A percentile compares a stretch with the other conserved stretches of the same genome.
phyloP scores from a whole-genome alignment of 2,113 vertebrate genomes.

The Mystacornis crossleyi region DNA sequence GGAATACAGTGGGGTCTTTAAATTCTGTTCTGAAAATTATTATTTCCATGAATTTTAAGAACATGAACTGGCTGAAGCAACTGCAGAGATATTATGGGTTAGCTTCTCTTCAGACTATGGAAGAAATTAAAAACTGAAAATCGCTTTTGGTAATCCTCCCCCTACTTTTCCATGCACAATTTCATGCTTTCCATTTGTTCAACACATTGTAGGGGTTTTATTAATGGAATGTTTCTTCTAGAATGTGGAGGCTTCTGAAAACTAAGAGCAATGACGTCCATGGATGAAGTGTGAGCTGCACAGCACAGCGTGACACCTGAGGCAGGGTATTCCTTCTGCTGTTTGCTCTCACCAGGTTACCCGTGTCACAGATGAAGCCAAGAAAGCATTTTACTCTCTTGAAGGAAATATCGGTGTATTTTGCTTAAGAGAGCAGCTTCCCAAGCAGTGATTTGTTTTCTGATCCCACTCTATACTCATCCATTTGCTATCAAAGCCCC shows the following conservation, averaged over 20 bases:
- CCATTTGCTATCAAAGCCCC: not conserved
- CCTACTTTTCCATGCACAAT: not conserved
- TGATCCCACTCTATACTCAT: not conserved
- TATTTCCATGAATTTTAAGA: not conserved
- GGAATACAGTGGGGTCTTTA: not conserved
- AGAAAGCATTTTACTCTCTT: not conserved
- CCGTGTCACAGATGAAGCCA: not conserved
- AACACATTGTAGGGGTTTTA: not conserved
- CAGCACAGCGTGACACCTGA: fast-evolving
- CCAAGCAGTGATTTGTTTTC: not conserved
- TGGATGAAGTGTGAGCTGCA: not conserved
- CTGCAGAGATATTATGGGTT: not conserved
- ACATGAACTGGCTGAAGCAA: not conserved
- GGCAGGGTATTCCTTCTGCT: not conserved
- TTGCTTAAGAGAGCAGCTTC: not conserved
- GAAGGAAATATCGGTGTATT: not conserved
- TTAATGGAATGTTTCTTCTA: not conserved
- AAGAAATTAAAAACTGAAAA: not conserved
- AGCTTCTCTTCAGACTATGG: not conserved
- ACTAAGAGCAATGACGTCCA: not conserved
- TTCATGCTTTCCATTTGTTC: not conserved
- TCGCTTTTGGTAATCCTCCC: not conserved
- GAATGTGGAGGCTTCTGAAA: not conserved
- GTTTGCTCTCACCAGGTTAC: not conserved
- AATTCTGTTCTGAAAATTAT: not conserved